A percentile compares a stretch with the other conserved stretches of the same genome.
phyloP scores from a whole-genome alignment of 1,140 invertebrate species.

The Drosophila pectinifera region DNA sequence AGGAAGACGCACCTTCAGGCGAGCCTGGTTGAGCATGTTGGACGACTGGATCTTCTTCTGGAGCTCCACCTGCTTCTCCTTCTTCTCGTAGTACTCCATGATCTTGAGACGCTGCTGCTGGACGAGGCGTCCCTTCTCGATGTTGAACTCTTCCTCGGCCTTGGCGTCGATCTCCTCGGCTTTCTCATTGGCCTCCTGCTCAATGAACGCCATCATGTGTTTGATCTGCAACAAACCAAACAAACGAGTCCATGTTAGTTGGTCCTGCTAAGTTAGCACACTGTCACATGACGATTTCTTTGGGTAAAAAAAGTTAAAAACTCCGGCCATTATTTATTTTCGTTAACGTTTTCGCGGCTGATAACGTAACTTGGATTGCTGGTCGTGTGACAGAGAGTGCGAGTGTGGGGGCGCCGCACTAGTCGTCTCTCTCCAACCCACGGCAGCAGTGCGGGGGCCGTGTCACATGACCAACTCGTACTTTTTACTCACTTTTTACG shows the following conservation, averaged over 20 bases:
- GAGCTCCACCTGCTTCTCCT: conserved; percentile 99
- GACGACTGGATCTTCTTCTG: conserved; percentile 99
- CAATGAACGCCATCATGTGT: conserved; percentile 99
- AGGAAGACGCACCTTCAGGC: conserved; percentile 89
- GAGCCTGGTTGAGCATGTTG: conserved; percentile 99
- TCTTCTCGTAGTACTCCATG: conserved; percentile 99
- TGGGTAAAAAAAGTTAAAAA: not conserved
- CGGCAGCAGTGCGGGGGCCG: conserved; percentile 33
- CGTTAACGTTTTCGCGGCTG: conserved; percentile 44
- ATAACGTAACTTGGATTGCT: conserved; percentile 43
- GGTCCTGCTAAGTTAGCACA: not conserved
- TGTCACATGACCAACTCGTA: conserved; percentile 78
- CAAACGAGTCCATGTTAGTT: not conserved
- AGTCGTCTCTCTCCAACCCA: conserved; percentile 72
- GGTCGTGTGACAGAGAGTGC: conserved; percentile 72
- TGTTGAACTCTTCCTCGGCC: conserved; percentile 99
- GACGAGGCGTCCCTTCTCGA: conserved; percentile 99
- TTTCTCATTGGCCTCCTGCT: conserved; percentile 99
- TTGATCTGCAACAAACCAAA: conserved; percentile 91
- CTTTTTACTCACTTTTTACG: conserved; percentile 56
- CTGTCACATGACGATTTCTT: conserved; percentile 53
- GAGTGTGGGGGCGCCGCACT: conserved; percentile 44
- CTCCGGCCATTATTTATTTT: conserved; percentile 38
- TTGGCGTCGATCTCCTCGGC: conserved; percentile 99
- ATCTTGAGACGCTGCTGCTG: conserved; percentile 99